A percentile compares a stretch with the other conserved stretches of the same genome.
phyloP scores from a whole-genome alignment of 2,113 vertebrate genomes.

The Misgurnus mizolepis region DNA sequence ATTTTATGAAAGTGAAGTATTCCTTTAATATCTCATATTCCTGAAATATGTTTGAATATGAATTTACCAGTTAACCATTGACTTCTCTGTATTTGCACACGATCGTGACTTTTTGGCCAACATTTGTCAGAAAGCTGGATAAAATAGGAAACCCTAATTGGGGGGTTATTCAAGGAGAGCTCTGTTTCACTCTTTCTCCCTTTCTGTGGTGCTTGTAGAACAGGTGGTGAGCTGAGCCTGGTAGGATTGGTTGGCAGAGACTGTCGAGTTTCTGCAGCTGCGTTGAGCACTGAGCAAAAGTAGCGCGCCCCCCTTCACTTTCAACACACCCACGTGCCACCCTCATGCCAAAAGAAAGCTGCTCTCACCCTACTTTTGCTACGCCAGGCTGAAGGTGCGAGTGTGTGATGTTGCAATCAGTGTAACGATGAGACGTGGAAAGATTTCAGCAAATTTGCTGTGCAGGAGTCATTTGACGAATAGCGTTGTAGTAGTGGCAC shows the following conservation, averaged over 20 bases:
- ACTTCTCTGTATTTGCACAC: not conserved
- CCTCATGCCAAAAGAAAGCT: slow-evolving; percentile 24
- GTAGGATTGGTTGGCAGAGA: slow-evolving; percentile 46
- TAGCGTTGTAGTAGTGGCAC: not conserved
- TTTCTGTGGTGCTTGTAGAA: slow-evolving; percentile 35
- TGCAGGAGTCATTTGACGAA: not conserved
- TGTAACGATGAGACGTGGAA: slow-evolving; percentile 15
- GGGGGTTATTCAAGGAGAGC: slow-evolving; percentile 26
- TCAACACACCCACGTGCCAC: slow-evolving; percentile 42
- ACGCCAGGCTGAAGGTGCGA: not conserved
- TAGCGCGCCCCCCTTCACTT: slow-evolving; percentile 33
- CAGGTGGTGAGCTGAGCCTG: slow-evolving; percentile 56
- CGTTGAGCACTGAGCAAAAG: slow-evolving; percentile 45
- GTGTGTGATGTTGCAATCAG: slow-evolving; percentile 20
- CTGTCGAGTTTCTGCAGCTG: slow-evolving; percentile 44
- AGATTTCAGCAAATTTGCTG: slow-evolving; percentile 9
- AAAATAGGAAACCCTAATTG: slow-evolving; percentile 13
- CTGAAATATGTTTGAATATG: slow-evolving; percentile 1
- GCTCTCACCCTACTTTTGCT: slow-evolving; percentile 23
- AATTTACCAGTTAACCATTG: not conserved
- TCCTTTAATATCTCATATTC: not conserved
- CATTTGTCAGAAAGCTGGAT: slow-evolving; percentile 27
- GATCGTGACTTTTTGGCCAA: not conserved
- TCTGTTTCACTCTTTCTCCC: slow-evolving; percentile 28
- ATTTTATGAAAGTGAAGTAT: no score